These are phyloP conservation scores for Polydrusus tereticollis DNA, from an alignment of 2,888 invertebrate genomes.

Conservation along the genomic window DNA sequence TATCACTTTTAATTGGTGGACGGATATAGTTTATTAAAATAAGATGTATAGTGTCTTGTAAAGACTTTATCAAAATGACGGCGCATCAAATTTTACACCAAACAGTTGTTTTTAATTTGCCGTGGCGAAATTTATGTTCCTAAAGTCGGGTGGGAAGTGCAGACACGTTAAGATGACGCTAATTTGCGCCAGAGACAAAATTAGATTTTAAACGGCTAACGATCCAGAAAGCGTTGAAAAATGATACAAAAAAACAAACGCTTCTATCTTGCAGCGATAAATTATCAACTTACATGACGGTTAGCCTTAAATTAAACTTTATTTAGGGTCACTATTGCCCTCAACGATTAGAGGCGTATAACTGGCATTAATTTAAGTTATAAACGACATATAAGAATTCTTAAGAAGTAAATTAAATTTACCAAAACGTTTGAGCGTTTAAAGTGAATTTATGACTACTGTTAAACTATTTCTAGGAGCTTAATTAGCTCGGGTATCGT, in stretches of 20 bases:
- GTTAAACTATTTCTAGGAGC: slow-evolving; percentile 55
- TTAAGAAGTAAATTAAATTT: slow-evolving; percentile 59
- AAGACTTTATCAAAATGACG: slow-evolving; percentile 50
- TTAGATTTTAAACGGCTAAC: slow-evolving; percentile 69
- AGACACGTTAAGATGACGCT: slow-evolving; percentile 65
- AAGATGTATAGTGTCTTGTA: slow-evolving; percentile 45
- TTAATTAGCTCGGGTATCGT: slow-evolving; percentile 55
- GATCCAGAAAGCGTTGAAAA: slow-evolving; percentile 66
- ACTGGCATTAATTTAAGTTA: slow-evolving; percentile 65
- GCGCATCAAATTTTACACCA: slow-evolving; percentile 62
- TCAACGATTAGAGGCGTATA: slow-evolving; percentile 62
- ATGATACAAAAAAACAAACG: slow-evolving; percentile 61
- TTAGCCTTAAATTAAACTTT: slow-evolving; percentile 54
- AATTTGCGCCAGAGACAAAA: slow-evolving; percentile 67
- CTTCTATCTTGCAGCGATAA: slow-evolving; percentile 59
- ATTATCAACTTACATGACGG: slow-evolving; percentile 57
- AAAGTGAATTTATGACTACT: slow-evolving; percentile 56
- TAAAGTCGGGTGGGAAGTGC: slow-evolving; percentile 63
- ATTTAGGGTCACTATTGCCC: slow-evolving; percentile 56
- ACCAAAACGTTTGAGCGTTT: slow-evolving; percentile 46
- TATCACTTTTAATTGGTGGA: slow-evolving; percentile 51
- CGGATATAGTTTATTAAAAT: slow-evolving; percentile 54
- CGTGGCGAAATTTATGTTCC: slow-evolving; percentile 66
- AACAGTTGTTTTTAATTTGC: slow-evolving; percentile 68
- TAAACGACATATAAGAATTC: slow-evolving; percentile 63